These are phyloP conservation scores for Hoplostethus mediterraneus DNA, from an alignment of 2,797 vertebrate species.

Conservation along the genomic window DNA sequence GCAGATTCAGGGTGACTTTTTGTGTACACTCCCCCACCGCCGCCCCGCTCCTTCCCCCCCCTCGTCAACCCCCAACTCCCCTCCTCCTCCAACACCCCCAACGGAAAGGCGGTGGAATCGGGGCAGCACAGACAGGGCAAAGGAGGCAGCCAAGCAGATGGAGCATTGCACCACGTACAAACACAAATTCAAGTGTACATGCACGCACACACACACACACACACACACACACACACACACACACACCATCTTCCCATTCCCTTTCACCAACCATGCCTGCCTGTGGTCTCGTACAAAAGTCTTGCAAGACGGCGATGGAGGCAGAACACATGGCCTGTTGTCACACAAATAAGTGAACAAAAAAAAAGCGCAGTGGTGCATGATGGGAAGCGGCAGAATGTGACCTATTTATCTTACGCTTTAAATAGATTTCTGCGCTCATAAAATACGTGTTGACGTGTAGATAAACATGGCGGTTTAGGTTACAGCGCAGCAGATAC, in stretches of 20 bases:
- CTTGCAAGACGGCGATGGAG: slow-evolving; percentile 33
- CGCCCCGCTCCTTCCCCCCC: slow-evolving; percentile 36
- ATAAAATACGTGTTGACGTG: slow-evolving; percentile 5
- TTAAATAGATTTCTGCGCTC: slow-evolving; percentile 1
- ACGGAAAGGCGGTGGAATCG: slow-evolving; percentile 73
- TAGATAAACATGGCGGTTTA: neutral
- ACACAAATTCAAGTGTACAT: neutral
- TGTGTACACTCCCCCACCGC: slow-evolving; percentile 77
- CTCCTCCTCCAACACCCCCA: slow-evolving; percentile 18
- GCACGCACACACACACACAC: neutral
- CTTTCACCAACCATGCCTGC: slow-evolving; percentile 35
- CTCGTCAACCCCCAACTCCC: slow-evolving; percentile 16
- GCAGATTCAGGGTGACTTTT: slow-evolving; percentile 91
- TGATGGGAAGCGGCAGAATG: neutral
- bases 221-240: neutral
- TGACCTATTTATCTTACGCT: neutral
- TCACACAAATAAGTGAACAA: too few relatives aligned
- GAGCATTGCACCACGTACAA: slow-evolving; percentile 53
- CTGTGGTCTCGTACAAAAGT: slow-evolving; percentile 44
- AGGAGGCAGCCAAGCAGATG: slow-evolving; percentile 68
- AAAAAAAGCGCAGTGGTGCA: too few relatives aligned
- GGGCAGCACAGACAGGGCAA: slow-evolving; percentile 57
- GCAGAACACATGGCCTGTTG: slow-evolving; percentile 52
- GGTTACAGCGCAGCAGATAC: neutral
- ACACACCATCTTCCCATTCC: slow-evolving; percentile 7